A percentile compares a stretch with the other conserved stretches of the same genome.
Evolutionary conservation across 2,113 vertebrate genomes (phyloP).

Genomic region (Laticauda colubrina): DNA sequence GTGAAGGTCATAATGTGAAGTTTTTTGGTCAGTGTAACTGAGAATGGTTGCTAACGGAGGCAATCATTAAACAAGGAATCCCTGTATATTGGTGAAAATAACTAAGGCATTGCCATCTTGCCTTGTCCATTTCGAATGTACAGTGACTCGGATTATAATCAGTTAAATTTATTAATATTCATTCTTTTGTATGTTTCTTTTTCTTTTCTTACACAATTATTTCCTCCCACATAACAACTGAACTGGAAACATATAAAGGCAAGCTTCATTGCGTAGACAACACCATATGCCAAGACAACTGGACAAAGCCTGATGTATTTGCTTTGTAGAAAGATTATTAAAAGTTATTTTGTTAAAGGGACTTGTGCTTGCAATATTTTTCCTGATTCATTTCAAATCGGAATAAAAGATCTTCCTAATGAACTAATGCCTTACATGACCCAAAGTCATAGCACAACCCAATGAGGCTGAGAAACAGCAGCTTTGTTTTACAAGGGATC

Average conservation of each 20-base stretch:
- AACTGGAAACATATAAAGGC: conserved; percentile 54
- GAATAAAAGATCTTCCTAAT: background rate
- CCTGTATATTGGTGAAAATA: background rate
- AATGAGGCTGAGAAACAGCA: background rate
- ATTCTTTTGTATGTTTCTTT: conserved; percentile 41
- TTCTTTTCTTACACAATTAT: conserved; percentile 47
- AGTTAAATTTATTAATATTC: conserved; percentile 56
- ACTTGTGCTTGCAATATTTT: conserved; percentile 13
- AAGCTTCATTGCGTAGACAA: conserved; percentile 53
- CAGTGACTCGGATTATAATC: conserved; percentile 34
- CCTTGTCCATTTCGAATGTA: background rate
- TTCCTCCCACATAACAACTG: conserved; percentile 61
- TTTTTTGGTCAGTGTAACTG: background rate
- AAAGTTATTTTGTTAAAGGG: background rate
- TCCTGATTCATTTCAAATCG: background rate
- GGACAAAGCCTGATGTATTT: conserved; percentile 42
- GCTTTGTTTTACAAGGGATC: conserved; percentile 2
- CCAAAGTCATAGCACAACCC: background rate
- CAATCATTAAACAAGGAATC: background rate
- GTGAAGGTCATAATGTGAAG: background rate
- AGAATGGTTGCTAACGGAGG: background rate
- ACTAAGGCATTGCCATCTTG: background rate
- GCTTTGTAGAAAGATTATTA: conserved; percentile 34
- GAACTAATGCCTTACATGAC: conserved; percentile 1
- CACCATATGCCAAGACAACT: conserved; percentile 54